Base-by-base conservation (phyloP, 2,888 invertebrate species). In the Taenaris catops region DNA sequence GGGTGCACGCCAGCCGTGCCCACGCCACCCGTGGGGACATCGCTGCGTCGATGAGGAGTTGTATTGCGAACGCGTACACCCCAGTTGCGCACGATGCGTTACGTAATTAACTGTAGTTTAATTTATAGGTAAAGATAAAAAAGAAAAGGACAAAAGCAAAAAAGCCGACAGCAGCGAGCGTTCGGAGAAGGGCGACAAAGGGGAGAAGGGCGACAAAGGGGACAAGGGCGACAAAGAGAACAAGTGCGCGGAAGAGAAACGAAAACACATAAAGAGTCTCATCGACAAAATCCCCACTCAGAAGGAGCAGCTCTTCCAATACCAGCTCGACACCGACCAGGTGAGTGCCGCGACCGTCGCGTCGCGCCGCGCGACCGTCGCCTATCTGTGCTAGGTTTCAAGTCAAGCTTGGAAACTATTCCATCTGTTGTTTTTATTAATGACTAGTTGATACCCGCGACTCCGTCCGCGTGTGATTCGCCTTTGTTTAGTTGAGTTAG, bases 211-310 rank as follows among this genome's bases (percentile, higher is more conserved):
- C 75, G 54, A 58, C 60, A 36, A 65, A 26, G 38, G 38, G 25
- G 43, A 42, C 24, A 38, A 76, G 26, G 81, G 80, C 68, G 83
- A 51, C 63, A 74, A 61, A 79, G 88, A 65, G 87, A 89, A 64
- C 89, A 93, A 63, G 91, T 92, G 65, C 34, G 94, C 94, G 41
- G 98, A 99, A 74, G 99, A 99, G 76, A 99, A 99, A 76, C 89
- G 97, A 37, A 95, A 96, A 60, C 94, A 97, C 78, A 97, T 99
- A 57, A 99, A 99, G 88, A 94, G 94, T 47, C 91, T 99, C 53
- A 99, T 99, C 63, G 98, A 98, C 78, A 95, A 96, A 87, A 99
- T 99, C 66, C 99, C 99, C 41, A 99, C 98, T 4, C 96, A 95
- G 68, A 99, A 99, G 87, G 96, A 94, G 45, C 96, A 97, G 59